Conservation (phyloP, 1,140 invertebrate genomes). For the Drosophila equinoxialis region DNA sequence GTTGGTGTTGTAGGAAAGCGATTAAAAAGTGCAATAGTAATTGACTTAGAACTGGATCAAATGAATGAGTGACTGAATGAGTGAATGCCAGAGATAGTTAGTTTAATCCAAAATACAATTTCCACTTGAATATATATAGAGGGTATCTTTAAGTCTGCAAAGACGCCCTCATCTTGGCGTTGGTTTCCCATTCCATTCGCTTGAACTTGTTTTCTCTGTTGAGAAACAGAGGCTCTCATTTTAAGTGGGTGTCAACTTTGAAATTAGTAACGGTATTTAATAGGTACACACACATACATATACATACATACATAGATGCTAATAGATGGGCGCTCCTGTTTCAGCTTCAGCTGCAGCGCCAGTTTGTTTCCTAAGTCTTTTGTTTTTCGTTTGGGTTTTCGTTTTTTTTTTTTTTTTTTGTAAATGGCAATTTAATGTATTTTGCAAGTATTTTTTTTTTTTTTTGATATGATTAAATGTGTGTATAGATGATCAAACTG, state of each 20-base stretch:
- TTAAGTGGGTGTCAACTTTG: constrained; percentile 68
- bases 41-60: too few species aligned
- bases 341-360: constrained; percentile 14
- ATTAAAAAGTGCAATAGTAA: too few species aligned
- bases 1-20: not conserved
- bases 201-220: constrained; percentile 13
- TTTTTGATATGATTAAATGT: not conserved
- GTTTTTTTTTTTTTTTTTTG: not conserved
- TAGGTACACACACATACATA: constrained; percentile 16
- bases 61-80: too few species aligned
- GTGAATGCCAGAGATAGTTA: too few species aligned
- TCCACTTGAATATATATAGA: not conserved
- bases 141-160: not conserved
- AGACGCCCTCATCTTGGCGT: not conserved
- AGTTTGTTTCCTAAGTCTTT: constrained; percentile 57
- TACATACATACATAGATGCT: constrained; percentile 13
- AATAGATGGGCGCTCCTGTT: constrained; percentile 10
- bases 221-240: not conserved
- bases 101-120: too few species aligned
- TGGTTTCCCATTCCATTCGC: not conserved
- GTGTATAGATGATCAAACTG: not conserved
- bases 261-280: constrained; percentile 73
- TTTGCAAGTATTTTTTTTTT: not conserved
- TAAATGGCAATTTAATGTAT: not conserved
- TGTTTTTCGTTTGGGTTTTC: constrained; percentile 13